Evolutionary conservation across 2,113 vertebrate species (phyloP), one percentile per base, ranked within the genome.

Genomic region (Syrrhaptes paradoxus): DNA sequence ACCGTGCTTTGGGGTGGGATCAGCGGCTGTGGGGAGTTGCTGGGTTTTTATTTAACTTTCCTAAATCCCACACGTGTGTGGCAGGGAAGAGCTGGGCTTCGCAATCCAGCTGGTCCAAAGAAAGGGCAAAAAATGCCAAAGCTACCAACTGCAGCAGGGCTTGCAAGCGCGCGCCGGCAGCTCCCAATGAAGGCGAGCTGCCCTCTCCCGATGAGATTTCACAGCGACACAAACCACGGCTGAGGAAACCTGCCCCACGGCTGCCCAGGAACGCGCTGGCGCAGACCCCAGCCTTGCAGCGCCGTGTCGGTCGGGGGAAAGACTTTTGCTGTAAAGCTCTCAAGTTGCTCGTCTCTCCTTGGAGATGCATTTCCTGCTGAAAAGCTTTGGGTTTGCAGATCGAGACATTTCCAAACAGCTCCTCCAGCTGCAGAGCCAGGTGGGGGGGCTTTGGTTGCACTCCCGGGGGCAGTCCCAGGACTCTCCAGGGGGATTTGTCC

Each of bases 151-250:
- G 1, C 22, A 10, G 0, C 29, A 1, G n/a, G 20, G 36, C 11
- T 66, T 1, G 29, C 25, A 2, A 46, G 31, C 3, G 3, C 2
- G 21, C 2, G 0, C 13, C 0, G 5, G 11, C 0, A 2, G 49
- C 45, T 58, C 7, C 8, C 8, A 2, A 21, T 5, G 58, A 11
- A 20, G 52, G 14, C 6, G n/a, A 49, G 84, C 93, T 91, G 93
- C 84, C 84, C 80, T 91, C 87, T 96, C 89, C 86, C 8, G 84
- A 71, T 66, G 28, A 48, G 21, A 57, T 11, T 4, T 8, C 1
- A 8, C 10, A 70, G 62, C 29, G 10, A 43, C 15, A 2, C 79
- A 3, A 48, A 38, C 1, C 32, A 0, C 0, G 0, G 1, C 80
- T 5, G 3, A 20, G 34, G 54, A 38, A 61, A 76, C 13, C 63